These are phyloP conservation scores for Meda fulgida DNA, from an alignment of 2,797 vertebrate species.

Conservation along the genomic window DNA sequence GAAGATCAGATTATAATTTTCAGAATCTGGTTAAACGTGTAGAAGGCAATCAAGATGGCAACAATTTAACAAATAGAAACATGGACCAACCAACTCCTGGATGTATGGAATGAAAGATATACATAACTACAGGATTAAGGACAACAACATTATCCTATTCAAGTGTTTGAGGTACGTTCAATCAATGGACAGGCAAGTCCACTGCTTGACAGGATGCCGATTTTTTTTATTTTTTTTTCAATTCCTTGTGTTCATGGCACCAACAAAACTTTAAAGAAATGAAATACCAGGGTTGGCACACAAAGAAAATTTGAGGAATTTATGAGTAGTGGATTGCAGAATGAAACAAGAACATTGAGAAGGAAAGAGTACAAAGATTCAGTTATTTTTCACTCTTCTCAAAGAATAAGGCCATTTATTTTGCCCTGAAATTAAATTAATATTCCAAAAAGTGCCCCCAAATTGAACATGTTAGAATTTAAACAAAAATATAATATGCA, in stretches of 20 bases:
- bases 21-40: not conserved
- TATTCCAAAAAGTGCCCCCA: slow-evolving; percentile 40
- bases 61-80: slow-evolving; percentile 1
- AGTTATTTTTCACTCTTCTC: slow-evolving; percentile 27
- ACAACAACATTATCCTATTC: not conserved
- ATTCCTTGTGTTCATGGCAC: slow-evolving; percentile 42
- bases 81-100: not conserved
- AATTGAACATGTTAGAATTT: slow-evolving; percentile 32
- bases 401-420: slow-evolving; percentile 50
- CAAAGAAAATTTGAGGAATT: not conserved
- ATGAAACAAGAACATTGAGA: slow-evolving; percentile 15
- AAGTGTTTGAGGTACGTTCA: slow-evolving; percentile 41
- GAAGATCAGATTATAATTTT: not conserved
- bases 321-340: slow-evolving; percentile 22
- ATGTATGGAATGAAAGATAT: slow-evolving; percentile 24
- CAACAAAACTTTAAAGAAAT: slow-evolving; percentile 34
- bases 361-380: slow-evolving; percentile 16
- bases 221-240: too few species aligned
- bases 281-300: slow-evolving; percentile 54
- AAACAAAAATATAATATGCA: slow-evolving; percentile 28
- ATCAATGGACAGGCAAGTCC: slow-evolving; percentile 20
- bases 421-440: slow-evolving; percentile 50
- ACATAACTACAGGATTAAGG: slow-evolving; percentile 5
- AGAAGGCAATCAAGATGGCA: slow-evolving; percentile 6
- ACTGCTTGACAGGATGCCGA: slow-evolving; percentile 11